phyloP scores from a whole-genome alignment of 2,113 vertebrate species.

The Beaufortia kweichowensis region DNA sequence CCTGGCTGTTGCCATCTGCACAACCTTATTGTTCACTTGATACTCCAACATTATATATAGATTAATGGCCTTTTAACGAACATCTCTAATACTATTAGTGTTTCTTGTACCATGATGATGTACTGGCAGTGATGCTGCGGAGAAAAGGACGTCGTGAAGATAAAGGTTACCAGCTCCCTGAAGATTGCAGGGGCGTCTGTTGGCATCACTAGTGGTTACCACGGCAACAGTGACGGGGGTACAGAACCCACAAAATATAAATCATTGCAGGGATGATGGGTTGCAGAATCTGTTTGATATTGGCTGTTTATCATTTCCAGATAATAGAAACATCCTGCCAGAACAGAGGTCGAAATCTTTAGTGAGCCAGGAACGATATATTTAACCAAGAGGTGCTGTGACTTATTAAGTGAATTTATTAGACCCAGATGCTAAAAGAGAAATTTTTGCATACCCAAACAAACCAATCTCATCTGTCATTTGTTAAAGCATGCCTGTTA shows the following conservation, averaged over 20 bases:
- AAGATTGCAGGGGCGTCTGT: conserved; percentile 50
- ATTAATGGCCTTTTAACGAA: not conserved
- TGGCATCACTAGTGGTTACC: conserved; percentile 60
- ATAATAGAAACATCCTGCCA: conserved; percentile 22
- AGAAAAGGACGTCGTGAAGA: conserved; percentile 26
- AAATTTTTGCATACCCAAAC: not conserved
- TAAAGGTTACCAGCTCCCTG: conserved; percentile 44
- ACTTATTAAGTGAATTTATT: not conserved
- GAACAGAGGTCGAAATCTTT: conserved; percentile 4
- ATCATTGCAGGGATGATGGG: conserved; percentile 5
- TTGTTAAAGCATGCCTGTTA: too few relatives aligned
- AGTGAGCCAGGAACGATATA: not conserved
- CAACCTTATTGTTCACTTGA: not conserved
- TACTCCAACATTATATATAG: not conserved
- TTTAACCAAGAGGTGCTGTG: not conserved
- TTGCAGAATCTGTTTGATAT: not conserved
- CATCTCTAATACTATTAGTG: not conserved
- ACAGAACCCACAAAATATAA: conserved; percentile 45
- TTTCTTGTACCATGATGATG: not conserved
- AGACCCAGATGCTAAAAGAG: not conserved
- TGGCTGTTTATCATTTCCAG: not conserved
- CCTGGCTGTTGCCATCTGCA: not conserved
- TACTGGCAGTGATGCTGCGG: not conserved
- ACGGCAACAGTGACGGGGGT: conserved; percentile 66
- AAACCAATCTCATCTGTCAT: too few relatives aligned